A percentile compares a stretch with the other conserved stretches of the same genome.
Conservation (phyloP, 2,797 vertebrate species). For the Alfaro cultratus region DNA sequence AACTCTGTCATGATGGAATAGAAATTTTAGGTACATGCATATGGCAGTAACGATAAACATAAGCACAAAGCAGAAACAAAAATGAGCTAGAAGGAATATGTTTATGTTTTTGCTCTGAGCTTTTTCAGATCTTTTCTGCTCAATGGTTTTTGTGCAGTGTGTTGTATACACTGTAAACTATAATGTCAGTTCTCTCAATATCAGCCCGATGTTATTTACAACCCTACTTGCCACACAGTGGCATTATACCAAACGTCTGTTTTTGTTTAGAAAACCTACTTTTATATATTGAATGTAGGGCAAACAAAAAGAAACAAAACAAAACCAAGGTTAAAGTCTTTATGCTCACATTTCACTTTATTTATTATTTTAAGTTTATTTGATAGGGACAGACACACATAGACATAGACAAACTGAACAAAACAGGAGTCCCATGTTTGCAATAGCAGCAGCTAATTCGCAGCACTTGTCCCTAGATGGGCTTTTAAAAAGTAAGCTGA, state of each 20-base stretch:
- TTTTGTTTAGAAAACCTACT: not conserved
- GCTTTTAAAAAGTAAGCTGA: not conserved
- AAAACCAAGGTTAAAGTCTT: not conserved
- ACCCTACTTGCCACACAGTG: not conserved
- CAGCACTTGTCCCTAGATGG: no score
- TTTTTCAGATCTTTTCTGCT: constrained; percentile 28
- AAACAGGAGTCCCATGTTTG: no score
- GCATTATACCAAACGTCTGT: not conserved
- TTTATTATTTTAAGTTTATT: not conserved
- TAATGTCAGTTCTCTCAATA: not conserved
- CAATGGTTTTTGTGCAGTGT: not conserved
- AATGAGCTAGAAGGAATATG: constrained; percentile 26
- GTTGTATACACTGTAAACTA: not conserved
- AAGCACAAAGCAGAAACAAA: not conserved
- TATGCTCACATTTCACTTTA: not conserved
- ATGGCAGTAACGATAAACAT: not conserved
- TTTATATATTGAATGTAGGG: not conserved
- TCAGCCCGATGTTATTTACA: not conserved
- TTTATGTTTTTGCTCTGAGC: constrained; percentile 48
- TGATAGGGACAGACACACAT: no score
- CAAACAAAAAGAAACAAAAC: not conserved
- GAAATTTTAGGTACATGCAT: not conserved
- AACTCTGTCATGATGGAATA: not conserved
- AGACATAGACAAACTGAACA: no score
- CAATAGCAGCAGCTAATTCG: no score